Conservation (phyloP, 2,113 vertebrate species). For the Natator depressus region DNA sequence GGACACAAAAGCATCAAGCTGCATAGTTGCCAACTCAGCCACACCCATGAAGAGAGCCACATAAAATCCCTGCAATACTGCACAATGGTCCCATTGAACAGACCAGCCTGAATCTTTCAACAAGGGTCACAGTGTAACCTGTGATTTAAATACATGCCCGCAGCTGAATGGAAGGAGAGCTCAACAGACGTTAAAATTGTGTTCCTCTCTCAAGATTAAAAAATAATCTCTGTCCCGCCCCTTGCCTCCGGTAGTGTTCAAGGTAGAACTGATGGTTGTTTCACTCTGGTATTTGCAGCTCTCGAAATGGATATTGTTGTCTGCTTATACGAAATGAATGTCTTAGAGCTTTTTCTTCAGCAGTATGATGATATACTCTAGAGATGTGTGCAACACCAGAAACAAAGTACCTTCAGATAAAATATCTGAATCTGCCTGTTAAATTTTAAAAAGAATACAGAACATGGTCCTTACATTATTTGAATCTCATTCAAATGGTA, state of each 20-base stretch:
- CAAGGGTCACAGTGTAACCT: slow-evolving; percentile 79
- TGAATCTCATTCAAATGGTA: slow-evolving; percentile 13
- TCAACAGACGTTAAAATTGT: slow-evolving; percentile 41
- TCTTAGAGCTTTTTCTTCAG: slow-evolving; percentile 50
- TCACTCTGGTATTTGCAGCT: not conserved
- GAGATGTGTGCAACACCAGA: slow-evolving; percentile 44
- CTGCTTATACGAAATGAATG: slow-evolving; percentile 26
- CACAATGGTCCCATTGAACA: slow-evolving; percentile 74
- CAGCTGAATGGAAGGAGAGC: slow-evolving; percentile 68
- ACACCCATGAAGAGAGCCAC: slow-evolving; percentile 65
- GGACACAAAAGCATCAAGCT: slow-evolving; percentile 43
- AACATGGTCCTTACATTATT: not conserved
- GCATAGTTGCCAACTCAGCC: slow-evolving; percentile 58
- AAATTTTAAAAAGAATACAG: not conserved
- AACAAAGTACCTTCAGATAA: slow-evolving; percentile 14
- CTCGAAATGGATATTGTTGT: not conserved
- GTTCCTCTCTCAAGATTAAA: not conserved
- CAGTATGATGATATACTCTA: slow-evolving; percentile 14
- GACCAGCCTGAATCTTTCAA: slow-evolving; percentile 41
- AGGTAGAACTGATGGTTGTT: slow-evolving; percentile 25
- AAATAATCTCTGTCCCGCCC: not conserved
- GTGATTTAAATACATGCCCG: slow-evolving; percentile 52
- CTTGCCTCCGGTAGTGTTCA: not conserved
- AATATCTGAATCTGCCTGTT: slow-evolving; percentile 46
- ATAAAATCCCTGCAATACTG: slow-evolving; percentile 53